Base-by-base conservation (phyloP, 2,888 invertebrate species). In the Synanthedon myopaeformis region DNA sequence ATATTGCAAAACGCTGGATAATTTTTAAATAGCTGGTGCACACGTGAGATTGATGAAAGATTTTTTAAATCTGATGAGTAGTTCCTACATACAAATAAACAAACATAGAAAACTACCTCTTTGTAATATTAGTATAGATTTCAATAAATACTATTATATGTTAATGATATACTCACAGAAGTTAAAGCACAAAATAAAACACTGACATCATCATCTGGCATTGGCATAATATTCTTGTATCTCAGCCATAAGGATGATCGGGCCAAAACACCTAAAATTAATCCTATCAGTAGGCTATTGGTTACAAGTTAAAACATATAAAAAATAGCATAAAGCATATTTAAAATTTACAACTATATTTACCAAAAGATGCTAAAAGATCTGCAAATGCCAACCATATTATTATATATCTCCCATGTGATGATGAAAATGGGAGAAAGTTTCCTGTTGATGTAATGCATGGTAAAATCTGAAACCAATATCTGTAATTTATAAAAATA, bases 331-430 rank as follows among this genome's bases (percentile, higher is more conserved):
- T 11, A 41, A 23, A 17, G n/a, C 12, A 13, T 51, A 19, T n/a
- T 14, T 11, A 8, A 17, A 14, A 17, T 10, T 59, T 55, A n/a
- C 23, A n/a, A 50, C 49, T 51, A 8, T 53, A 45, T 55, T 79
- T 85, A 94, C 94, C 94, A 69, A 92, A 72, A 50, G 94, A 91
- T 54, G 94, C 95, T 58, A 94, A 76, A 41, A 95, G 87, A 82
- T 95, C 95, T 45, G 94, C 93, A 51, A 93, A 80, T 5, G 94
- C 94, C 54, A 95, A 82, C 93, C 94, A 94, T 53, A 92, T 85
- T 56, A 94, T 92, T 57, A 94, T 94, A 62, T 89, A 89, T 58
- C 92, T 85, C 35, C 93, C 92, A 62, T 93, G 86, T 13, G 88
- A 87, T n/a, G 91, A 87, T 45, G 90, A 89, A 58, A 89, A 88